These are phyloP conservation scores for Leptobrachium ailaonicum DNA, from an alignment of 2,113 vertebrate species.

Conservation along the genomic window DNA sequence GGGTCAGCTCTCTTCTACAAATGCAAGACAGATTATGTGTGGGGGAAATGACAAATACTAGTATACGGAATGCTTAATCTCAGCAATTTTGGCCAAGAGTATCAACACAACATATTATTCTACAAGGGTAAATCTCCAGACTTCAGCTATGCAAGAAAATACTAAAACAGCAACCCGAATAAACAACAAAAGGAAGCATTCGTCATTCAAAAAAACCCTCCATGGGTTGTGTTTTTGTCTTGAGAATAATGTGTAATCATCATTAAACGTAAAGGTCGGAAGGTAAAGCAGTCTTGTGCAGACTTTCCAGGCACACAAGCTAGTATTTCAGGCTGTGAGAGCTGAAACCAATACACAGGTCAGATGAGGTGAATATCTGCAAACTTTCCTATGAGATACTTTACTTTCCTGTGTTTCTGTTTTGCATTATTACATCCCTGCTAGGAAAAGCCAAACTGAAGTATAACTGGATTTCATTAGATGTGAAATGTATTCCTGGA, in stretches of 20 bases:
- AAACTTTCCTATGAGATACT: conserved; percentile 10
- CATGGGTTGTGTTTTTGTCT: neutral
- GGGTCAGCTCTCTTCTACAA: no score
- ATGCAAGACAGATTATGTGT: neutral
- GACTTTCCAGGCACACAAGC: neutral
- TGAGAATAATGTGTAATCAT: neutral
- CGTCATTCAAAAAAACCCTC: neutral
- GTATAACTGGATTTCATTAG: conserved; percentile 5
- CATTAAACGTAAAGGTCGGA: neutral
- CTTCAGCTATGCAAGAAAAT: neutral
- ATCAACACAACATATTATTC: neutral
- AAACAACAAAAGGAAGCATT: conserved; percentile 1
- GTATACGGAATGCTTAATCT: neutral
- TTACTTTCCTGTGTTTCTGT: conserved; percentile 5
- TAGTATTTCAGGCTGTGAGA: neutral
- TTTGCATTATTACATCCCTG: neutral
- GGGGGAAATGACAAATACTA: neutral
- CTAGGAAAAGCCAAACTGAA: conserved; percentile 1
- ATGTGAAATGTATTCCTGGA: neutral
- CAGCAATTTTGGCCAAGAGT: neutral
- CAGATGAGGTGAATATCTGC: conserved; percentile 9
- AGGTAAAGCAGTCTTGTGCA: neutral
- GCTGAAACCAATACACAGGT: neutral
- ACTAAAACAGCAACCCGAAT: neutral
- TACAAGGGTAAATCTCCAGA: neutral